Evolutionary conservation across 2,888 invertebrate species (phyloP).

Genomic region (Trichacis sp.): DNA sequence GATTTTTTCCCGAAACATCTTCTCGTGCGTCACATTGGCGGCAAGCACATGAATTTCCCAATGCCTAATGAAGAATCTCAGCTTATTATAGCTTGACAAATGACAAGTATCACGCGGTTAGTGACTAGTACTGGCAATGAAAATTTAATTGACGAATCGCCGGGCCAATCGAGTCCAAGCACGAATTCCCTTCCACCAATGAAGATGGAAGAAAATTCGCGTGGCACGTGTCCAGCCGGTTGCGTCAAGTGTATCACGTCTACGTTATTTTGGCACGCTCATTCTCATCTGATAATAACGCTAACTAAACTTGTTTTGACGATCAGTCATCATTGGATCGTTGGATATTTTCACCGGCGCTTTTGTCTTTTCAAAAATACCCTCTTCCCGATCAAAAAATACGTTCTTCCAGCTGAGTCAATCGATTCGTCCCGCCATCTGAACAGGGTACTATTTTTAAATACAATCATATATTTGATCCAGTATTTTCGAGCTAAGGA

Average conservation of each 20-base stretch:
- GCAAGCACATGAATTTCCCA: too few relatives aligned
- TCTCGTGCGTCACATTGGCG: too few relatives aligned
- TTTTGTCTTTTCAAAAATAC: not conserved
- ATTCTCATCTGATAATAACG: slow-evolving; percentile 25
- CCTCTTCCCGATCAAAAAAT: not conserved
- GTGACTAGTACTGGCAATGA: too few relatives aligned
- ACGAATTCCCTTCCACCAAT: slow-evolving; percentile 8
- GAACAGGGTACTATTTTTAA: not conserved
- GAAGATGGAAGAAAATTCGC: slow-evolving; percentile 18
- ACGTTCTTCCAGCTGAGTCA: not conserved
- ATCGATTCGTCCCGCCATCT: not conserved
- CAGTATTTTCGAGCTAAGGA: not conserved
- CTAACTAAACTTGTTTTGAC: slow-evolving; percentile 33
- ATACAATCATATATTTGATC: not conserved
- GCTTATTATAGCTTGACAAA: too few relatives aligned
- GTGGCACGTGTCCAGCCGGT: slow-evolving; percentile 44
- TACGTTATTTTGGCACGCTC: slow-evolving; percentile 40
- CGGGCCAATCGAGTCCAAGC: slow-evolving; percentile 1
- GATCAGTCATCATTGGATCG: slow-evolving; percentile 26
- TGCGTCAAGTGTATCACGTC: slow-evolving; percentile 30
- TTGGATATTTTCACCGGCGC: not conserved
- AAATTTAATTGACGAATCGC: slow-evolving; percentile 6
- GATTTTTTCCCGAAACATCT: too few relatives aligned
- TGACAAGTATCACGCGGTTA: too few relatives aligned
- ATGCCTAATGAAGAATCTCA: too few relatives aligned